Percentiles rank a stretch among this genome's conserved stretches.
phyloP scores from a whole-genome alignment of 2,113 vertebrate species.

The Lasiurus cinereus region DNA sequence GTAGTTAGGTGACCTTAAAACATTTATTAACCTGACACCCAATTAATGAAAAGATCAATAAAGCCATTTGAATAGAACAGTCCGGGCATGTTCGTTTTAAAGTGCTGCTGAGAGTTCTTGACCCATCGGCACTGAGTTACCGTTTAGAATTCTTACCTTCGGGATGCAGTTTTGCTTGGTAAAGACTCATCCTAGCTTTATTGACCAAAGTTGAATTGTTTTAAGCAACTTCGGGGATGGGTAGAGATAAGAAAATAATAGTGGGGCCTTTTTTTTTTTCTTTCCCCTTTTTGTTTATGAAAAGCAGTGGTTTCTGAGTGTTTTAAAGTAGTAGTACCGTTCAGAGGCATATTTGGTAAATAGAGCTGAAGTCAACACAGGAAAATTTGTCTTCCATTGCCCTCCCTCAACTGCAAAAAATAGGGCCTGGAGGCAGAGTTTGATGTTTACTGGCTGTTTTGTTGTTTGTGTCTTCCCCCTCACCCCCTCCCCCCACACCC shows the following conservation, averaged over 20 bases:
- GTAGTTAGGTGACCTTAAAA: not conserved
- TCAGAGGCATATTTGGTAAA: not conserved
- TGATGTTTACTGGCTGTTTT: not conserved
- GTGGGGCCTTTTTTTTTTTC: not conserved
- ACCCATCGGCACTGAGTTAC: not conserved
- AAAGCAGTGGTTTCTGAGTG: conserved; percentile 7
- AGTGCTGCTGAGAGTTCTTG: not conserved
- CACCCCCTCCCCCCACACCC: too few relatives aligned
- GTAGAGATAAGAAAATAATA: not conserved
- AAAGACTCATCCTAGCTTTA: not conserved
- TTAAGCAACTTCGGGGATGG: not conserved
- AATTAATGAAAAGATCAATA: not conserved
- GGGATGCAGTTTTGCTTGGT: not conserved
- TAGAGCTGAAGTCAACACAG: not conserved
- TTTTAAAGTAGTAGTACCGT: not conserved
- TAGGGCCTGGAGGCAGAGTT: not conserved
- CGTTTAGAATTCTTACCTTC: not conserved
- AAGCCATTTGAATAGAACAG: not conserved
- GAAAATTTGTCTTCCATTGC: not conserved
- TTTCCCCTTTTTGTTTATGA: not conserved
- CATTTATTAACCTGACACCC: not conserved
- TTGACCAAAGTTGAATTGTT: not conserved
- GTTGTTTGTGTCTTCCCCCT: not conserved
- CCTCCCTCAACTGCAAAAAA: too few relatives aligned
- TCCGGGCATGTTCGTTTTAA: not conserved